These are phyloP conservation scores for Julus scanicus DNA, from an alignment of 2,888 invertebrate species.

Conservation along the genomic window DNA sequence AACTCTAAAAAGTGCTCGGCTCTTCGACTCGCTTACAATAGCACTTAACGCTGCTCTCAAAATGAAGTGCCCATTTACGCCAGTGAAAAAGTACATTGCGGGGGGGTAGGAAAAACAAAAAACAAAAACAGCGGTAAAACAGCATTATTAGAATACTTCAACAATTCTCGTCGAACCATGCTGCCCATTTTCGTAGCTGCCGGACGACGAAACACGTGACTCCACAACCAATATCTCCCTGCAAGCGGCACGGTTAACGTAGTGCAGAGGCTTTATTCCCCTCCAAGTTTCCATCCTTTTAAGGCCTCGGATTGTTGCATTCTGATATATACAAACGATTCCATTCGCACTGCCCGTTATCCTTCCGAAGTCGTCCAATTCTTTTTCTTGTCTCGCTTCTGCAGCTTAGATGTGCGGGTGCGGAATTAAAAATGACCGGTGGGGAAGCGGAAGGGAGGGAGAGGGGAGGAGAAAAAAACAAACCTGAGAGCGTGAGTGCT, in stretches of 20 bases:
- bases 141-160: conserved; percentile 21
- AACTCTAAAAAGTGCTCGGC: background rate
- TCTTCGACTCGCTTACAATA: background rate
- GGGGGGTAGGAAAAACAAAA: background rate
- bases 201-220: background rate
- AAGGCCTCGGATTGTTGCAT: conserved; percentile 42
- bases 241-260: background rate
- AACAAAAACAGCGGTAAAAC: background rate
- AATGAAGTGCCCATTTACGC: conserved; percentile 9
- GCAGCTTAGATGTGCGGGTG: conserved; percentile 10
- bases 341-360: conserved; percentile 29
- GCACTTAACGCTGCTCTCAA: background rate
- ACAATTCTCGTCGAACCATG: background rate
- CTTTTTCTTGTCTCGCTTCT: background rate
- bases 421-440: conserved; percentile 16
- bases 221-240: background rate
- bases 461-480: background rate
- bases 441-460: background rate
- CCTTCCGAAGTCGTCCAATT: background rate
- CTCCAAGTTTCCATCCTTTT: conserved; percentile 17
- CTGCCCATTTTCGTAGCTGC: background rate
- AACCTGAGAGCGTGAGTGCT: conserved; percentile 35
- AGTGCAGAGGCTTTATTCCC: background rate
- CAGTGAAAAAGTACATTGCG: background rate
- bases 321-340: conserved; percentile 38